phyloP scores from a whole-genome alignment of 1,140 invertebrate species.

The Anastrepha obliqua region DNA sequence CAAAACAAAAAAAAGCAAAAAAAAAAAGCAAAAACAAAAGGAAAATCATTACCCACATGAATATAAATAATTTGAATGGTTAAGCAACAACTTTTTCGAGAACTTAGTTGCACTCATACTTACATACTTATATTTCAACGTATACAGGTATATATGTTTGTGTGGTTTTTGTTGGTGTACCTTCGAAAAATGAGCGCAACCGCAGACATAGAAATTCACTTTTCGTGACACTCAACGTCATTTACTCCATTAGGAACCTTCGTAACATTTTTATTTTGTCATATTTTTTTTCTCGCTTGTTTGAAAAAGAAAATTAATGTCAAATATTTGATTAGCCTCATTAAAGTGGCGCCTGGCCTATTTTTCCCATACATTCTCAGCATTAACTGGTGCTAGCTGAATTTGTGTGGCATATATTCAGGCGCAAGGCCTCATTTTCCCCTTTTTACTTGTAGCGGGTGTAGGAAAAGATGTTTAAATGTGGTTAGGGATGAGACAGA shows the following conservation, averaged over 20 bases:
- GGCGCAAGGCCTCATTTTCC: background rate
- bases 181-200: background rate
- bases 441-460: background rate
- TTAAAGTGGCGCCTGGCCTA: constrained; percentile 26
- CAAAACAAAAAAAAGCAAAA: no score
- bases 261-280: background rate
- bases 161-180: background rate
- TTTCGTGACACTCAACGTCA: background rate
- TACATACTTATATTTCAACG: background rate
- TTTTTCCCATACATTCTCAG: background rate
- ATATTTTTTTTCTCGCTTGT: background rate
- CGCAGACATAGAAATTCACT: background rate
- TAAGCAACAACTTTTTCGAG: background rate
- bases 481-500: background rate
- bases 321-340: constrained; percentile 52
- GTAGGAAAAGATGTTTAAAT: background rate
- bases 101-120: background rate
- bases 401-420: background rate
- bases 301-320: background rate
- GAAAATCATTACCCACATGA: no score
- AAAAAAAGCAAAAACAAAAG: no score
- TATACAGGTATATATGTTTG: background rate
- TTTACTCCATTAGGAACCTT: constrained; percentile 25
- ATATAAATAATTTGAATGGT: background rate
- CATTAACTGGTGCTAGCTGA: background rate